These are phyloP conservation scores for Anagrus nilaparvatae DNA, from an alignment of 1,140 invertebrate species.

Conservation along the genomic window DNA sequence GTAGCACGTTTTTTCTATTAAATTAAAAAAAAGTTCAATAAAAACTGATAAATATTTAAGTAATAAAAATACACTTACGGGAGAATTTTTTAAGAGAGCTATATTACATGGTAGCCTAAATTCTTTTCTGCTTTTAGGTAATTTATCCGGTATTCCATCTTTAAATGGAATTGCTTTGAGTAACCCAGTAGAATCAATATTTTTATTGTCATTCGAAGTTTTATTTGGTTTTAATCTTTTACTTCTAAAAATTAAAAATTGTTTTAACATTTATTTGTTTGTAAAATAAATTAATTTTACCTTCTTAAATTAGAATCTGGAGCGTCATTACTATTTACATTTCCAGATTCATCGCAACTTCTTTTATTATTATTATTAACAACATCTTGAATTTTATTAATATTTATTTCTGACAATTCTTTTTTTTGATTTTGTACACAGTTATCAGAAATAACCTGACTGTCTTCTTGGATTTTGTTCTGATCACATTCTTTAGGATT, in stretches of 20 bases:
- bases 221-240: conserved; percentile 12
- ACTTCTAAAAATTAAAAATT: conserved; percentile 11
- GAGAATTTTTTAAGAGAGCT: conserved; percentile 18
- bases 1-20: background rate
- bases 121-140: conserved; percentile 15
- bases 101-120: conserved; percentile 30
- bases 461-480: background rate
- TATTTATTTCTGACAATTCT: background rate
- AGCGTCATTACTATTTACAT: no score
- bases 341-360: background rate
- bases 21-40: background rate
- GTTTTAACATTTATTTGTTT: conserved; percentile 1
- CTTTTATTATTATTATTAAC: background rate
- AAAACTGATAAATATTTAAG: background rate
- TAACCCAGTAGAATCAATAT: no score
- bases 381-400: background rate
- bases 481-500: background rate
- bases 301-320: no score
- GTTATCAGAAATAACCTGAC: background rate
- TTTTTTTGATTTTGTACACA: background rate
- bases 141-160: conserved; percentile 23
- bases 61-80: conserved; percentile 8
- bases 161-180: conserved; percentile 28
- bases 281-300: no score
- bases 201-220: conserved; percentile 5